Conservation (phyloP, 2,797 vertebrate species). For the Leptodactylus fallax region DNA sequence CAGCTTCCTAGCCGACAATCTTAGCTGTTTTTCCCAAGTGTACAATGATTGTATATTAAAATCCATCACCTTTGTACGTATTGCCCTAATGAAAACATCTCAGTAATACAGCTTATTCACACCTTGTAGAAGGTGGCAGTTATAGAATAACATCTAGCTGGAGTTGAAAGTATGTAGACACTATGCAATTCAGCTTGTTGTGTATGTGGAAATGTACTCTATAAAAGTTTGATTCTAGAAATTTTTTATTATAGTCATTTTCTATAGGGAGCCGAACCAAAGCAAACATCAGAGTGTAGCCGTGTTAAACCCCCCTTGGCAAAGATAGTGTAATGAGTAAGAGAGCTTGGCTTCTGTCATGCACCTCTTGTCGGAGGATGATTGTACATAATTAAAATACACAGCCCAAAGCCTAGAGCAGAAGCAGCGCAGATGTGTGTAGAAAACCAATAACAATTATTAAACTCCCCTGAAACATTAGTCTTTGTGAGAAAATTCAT, state of each 20-base stretch:
- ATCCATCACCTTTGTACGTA: slow-evolving; percentile 23
- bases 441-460: slow-evolving; percentile 42
- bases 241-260: slow-evolving; percentile 50
- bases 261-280: slow-evolving; percentile 50
- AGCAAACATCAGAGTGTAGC: slow-evolving; percentile 45
- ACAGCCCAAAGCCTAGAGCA: slow-evolving; percentile 27
- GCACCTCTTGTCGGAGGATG: slow-evolving; percentile 33
- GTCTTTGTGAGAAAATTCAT: slow-evolving; percentile 18
- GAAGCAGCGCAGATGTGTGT: slow-evolving; percentile 20
- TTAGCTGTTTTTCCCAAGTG: slow-evolving; percentile 7
- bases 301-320: slow-evolving; percentile 57
- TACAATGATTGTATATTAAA: slow-evolving; percentile 35
- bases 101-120: slow-evolving; percentile 35
- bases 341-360: slow-evolving; percentile 47
- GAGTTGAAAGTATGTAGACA: slow-evolving; percentile 53
- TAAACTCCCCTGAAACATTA: slow-evolving; percentile 25
- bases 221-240: slow-evolving; percentile 55
- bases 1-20: background rate
- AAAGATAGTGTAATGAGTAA: slow-evolving; percentile 51
- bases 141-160: slow-evolving; percentile 22
- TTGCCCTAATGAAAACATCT: slow-evolving; percentile 26
- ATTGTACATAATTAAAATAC: slow-evolving; percentile 42
- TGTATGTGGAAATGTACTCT: slow-evolving; percentile 43
- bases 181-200: slow-evolving; percentile 46
- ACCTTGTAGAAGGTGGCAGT: slow-evolving; percentile 48